phyloP scores from a whole-genome alignment of 2,888 invertebrate genomes.

The Automeris io region DNA sequence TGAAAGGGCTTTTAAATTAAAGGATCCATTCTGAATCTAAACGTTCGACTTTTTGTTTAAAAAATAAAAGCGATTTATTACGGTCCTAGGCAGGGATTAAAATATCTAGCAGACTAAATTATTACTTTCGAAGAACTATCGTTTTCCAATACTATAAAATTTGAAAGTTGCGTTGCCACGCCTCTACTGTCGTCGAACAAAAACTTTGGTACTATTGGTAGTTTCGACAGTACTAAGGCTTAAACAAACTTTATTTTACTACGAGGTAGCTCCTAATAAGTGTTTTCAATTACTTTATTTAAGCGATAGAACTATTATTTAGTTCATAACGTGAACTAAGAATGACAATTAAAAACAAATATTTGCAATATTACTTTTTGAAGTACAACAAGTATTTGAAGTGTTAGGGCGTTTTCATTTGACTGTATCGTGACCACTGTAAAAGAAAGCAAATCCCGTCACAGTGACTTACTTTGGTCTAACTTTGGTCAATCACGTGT shows the following conservation, averaged over 20 bases:
- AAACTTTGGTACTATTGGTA: constrained; percentile 42
- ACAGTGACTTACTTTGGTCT: too few relatives aligned
- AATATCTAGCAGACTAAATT: constrained; percentile 16
- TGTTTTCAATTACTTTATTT: constrained; percentile 28
- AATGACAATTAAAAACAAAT: too few relatives aligned
- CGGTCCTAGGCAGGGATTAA: neutral
- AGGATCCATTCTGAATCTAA: too few relatives aligned
- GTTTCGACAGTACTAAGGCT: constrained; percentile 23
- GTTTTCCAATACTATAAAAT: constrained; percentile 48
- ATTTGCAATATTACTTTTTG: too few relatives aligned
- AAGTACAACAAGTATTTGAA: too few relatives aligned
- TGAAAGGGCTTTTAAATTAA: too few relatives aligned
- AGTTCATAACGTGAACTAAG: too few relatives aligned
- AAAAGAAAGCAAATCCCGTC: too few relatives aligned
- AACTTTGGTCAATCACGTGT: too few relatives aligned
- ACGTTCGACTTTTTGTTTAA: neutral
- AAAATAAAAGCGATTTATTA: neutral
- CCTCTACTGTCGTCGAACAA: constrained; percentile 35
- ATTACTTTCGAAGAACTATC: constrained; percentile 25
- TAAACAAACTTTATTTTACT: constrained; percentile 38
- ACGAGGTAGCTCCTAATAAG: constrained; percentile 32
- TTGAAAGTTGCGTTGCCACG: constrained; percentile 33
- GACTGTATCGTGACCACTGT: too few relatives aligned
- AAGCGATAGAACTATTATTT: neutral
- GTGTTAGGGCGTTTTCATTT: too few relatives aligned